Base-by-base conservation (phyloP, 2,113 vertebrate genomes). In the Paedocypris sp. region DNA sequence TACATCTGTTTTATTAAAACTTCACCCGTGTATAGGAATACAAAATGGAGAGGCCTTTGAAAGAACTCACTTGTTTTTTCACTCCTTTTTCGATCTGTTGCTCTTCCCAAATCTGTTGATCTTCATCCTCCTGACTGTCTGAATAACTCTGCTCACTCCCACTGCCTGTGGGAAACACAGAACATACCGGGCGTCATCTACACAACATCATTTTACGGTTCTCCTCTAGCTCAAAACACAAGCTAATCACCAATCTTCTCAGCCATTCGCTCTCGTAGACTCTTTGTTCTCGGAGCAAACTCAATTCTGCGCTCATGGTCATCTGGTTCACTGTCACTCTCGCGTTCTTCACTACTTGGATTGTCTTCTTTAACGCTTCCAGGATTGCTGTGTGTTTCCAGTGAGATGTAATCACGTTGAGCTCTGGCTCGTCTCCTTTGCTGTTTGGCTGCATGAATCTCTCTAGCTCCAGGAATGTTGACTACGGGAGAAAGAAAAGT, bases 61-160 rank as follows among this genome's bases (percentile, higher is more conserved):
- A 9, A 1, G 12, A 76, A 42, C 71, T 69, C 18, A 92, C 91
- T 78, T 89, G 66, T 47, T 85, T 73, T 79, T 86, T 92, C 49
- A 94, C 64, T 7, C 87, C 90, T 80, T 94, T 96, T 46, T 67
- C 84, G 73, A 97, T 91, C 70, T 98, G 94, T 42, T 90, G 91
- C 33, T 91, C 83, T 75, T 93, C 92, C 94, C 94, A 98, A 35
- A 83, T 77, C 20, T 83, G 79, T 51, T 88, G 80, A 52, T 92
- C 88, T 35, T 91, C 86, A 20, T 53, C 77, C 50, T 90, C 88
- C 2, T 80, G 68, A 51, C 73, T 78, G 29, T 79, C 75, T 23
- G 83, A 85, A 70, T 60, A 71, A 32, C 73, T 82, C 49, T 60
- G 75, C 51, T 75, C 79, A 67, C 64, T 66, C 64, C 73, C 73